Evolutionary conservation across 2,797 vertebrate genomes (phyloP).

Genomic region (Chloroceryle amazona): DNA sequence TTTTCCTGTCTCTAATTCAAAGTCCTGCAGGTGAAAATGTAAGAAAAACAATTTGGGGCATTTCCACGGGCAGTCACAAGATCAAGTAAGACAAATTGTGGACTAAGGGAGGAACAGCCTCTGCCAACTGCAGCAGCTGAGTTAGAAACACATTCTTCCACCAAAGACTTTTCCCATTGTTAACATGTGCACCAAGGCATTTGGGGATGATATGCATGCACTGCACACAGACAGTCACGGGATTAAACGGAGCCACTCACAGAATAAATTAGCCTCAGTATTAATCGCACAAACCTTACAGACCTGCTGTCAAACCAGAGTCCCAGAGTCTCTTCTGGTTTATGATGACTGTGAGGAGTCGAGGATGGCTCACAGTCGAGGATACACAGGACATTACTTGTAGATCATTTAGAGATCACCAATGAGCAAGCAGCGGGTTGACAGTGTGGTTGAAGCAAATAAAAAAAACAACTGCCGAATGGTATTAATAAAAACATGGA

Average conservation of each 20-base stretch:
- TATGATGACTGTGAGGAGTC: neutral
- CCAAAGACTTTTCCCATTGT: slow-evolving; percentile 49
- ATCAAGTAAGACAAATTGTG: slow-evolving; percentile 33
- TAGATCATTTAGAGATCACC: neutral
- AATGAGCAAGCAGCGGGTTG: neutral
- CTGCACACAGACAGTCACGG: slow-evolving; percentile 32
- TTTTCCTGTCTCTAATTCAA: slow-evolving; percentile 9
- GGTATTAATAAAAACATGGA: slow-evolving; percentile 53
- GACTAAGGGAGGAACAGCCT: neutral
- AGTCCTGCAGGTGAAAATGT: slow-evolving; percentile 52
- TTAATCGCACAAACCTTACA: neutral
- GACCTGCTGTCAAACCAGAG: neutral
- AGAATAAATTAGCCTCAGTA: slow-evolving; percentile 22
- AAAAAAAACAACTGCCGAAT: neutral
- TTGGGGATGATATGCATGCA: neutral
- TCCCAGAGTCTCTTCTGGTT: neutral
- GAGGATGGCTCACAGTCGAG: neutral
- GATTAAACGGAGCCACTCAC: slow-evolving; percentile 37
- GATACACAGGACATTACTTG: neutral
- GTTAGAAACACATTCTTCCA: slow-evolving; percentile 66
- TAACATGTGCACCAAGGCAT: slow-evolving; percentile 55
- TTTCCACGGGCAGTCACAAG: slow-evolving; percentile 61
- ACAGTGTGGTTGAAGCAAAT: neutral
- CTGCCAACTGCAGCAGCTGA: slow-evolving; percentile 67
- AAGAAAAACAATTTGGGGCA: slow-evolving; percentile 28